Base-by-base conservation (phyloP, 1,140 invertebrate genomes). In the Polypedilum vanderplanki region DNA sequence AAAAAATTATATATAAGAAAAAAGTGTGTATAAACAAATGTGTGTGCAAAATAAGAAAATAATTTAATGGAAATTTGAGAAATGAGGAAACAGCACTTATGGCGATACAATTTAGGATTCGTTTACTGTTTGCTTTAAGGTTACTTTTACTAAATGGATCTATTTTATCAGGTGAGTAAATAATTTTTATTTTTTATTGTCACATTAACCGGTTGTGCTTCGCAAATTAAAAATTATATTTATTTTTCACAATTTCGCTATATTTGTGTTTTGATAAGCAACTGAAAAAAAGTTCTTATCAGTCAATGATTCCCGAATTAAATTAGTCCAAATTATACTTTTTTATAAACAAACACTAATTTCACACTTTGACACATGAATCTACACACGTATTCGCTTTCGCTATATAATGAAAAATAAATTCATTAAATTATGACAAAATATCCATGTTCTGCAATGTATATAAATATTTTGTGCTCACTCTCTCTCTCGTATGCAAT, bases 181-280 rank as follows among this genome's bases (percentile, higher is more conserved):
- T 57, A 57, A n/a, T 57, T 57, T 10, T n/a, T n/a, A 57, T 12
- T n/a, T n/a, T 12, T 12, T 57, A n/a, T n/a, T 57, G 9, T n/a
- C 46, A 57, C 12, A 15, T 57, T 57, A 57, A 57, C 46, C 46
- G 46, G 46, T 57, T 57, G 12, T n/a, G 41, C 15, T 8, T 10
- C 41, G 9, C 41, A 46, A 46, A 57, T 15, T 12, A 9, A 4
- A 46, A n/a, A n/a, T n/a, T 46, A 12, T 46, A 15, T 46, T 46
- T 46, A 12, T 46, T 46, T 46, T 46, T 15, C 24, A 33, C 24
- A 33, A 33, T 3, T 46, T 46, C 8, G 41, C 8, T 15, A n/a
- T 57, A 57, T 57, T 57, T 57, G 46, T 57, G 46, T 57, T 57
- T 57, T 57, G 46, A 57, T 57, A 57, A 57, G 46, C 46, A 57